Evolutionary conservation across 1,140 invertebrate species (phyloP).

Genomic region (Chymomyza costata): DNA sequence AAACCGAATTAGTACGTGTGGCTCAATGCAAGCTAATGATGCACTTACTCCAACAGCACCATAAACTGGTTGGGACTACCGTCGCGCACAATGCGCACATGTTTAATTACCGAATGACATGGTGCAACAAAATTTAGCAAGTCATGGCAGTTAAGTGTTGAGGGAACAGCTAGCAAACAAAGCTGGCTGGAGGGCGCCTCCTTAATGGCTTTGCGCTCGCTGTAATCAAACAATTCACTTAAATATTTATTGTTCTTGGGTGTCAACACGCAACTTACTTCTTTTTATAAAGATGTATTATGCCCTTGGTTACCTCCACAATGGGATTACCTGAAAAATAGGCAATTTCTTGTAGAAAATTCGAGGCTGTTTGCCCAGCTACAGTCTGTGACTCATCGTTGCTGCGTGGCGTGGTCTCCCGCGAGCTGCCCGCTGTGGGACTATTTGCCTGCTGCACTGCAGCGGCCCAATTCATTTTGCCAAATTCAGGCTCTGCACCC

Average conservation of each 20-base stretch:
- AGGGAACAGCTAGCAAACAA: conserved; percentile 94
- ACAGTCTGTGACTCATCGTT: conserved; percentile 51
- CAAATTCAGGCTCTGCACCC: not conserved
- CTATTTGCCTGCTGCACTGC: conserved; percentile 46
- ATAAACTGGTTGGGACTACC: conserved; percentile 96
- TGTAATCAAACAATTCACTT: conserved; percentile 45
- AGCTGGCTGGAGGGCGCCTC: conserved; percentile 87
- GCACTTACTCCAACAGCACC: conserved; percentile 86
- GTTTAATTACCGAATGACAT: conserved; percentile 91
- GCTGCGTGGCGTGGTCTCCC: conserved; percentile 74
- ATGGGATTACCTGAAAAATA: conserved; percentile 98
- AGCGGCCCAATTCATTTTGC: conserved; percentile 71
- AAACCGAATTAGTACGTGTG: not conserved
- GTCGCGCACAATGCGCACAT: conserved; percentile 93
- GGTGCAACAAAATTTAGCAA: conserved; percentile 96
- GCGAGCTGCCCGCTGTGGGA: conserved; percentile 66
- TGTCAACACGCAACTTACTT: conserved; percentile 81
- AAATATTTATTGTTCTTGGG: too few relatives aligned
- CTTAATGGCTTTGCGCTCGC: conserved; percentile 80
- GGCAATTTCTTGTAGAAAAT: conserved; percentile 80
- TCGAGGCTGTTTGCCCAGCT: conserved; percentile 35
- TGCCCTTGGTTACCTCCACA: conserved; percentile 95
- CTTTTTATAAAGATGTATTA: conserved; percentile 97
- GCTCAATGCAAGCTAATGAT: too few relatives aligned
- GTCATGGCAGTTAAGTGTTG: conserved; percentile 94